These are phyloP conservation scores for Drosophila parabipectinata DNA, from an alignment of 1,140 invertebrate species.

Conservation along the genomic window DNA sequence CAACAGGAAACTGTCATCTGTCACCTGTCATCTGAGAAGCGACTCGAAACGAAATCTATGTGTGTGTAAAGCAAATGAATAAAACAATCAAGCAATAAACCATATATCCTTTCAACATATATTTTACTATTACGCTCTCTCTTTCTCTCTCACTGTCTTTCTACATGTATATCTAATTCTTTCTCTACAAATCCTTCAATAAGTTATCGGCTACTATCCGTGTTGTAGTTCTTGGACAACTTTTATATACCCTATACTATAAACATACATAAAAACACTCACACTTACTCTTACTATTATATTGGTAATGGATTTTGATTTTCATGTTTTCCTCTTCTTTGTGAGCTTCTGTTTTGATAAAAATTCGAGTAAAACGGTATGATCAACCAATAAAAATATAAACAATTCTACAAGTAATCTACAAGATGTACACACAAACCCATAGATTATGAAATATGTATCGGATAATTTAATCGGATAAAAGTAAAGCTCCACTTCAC, in stretches of 20 bases:
- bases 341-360: slow-evolving; percentile 17
- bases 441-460: slow-evolving; percentile 9
- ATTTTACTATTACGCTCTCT: slow-evolving; percentile 54
- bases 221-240: slow-evolving; percentile 68
- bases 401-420: slow-evolving; percentile 11
- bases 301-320: slow-evolving; percentile 21
- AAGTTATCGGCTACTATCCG: slow-evolving; percentile 56
- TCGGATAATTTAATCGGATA: slow-evolving; percentile 16
- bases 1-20: slow-evolving; percentile 25
- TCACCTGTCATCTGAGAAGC: slow-evolving; percentile 24
- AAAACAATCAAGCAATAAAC: slow-evolving; percentile 41
- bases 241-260: slow-evolving; percentile 17
- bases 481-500: slow-evolving; percentile 22
- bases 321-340: slow-evolving; percentile 34
- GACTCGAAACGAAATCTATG: slow-evolving; percentile 9
- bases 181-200: slow-evolving; percentile 49
- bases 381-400: slow-evolving; percentile 43
- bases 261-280: slow-evolving; percentile 4
- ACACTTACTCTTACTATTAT: slow-evolving; percentile 10
- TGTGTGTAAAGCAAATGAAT: slow-evolving; percentile 60
- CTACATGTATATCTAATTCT: slow-evolving; percentile 33
- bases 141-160: slow-evolving; percentile 12
- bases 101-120: slow-evolving; percentile 53
- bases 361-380: slow-evolving; percentile 35
- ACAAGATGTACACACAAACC: slow-evolving; percentile 20